Percentiles rank a stretch among this genome's conserved stretches.
These are phyloP conservation scores for Limosa lapponica DNA, from an alignment of 2,797 vertebrate genomes.

Conservation along the genomic window DNA sequence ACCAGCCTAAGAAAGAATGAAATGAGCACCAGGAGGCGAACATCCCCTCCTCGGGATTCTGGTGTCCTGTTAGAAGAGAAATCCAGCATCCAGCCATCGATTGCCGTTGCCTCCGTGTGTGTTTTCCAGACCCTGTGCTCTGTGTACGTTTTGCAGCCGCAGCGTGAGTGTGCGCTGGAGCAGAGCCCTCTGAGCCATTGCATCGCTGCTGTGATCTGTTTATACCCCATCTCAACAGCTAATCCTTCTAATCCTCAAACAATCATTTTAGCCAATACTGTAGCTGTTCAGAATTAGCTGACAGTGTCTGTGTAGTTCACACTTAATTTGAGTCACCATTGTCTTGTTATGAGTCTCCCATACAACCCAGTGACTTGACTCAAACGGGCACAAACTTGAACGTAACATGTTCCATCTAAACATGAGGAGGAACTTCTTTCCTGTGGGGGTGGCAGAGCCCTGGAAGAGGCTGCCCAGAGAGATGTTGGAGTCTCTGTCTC, in stretches of 20 bases:
- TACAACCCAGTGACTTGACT: not conserved
- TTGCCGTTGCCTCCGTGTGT: not conserved
- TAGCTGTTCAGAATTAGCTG: not conserved
- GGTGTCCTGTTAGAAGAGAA: not conserved
- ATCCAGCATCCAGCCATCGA: not conserved
- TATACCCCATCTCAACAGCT: not conserved
- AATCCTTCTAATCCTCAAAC: constrained; percentile 24
- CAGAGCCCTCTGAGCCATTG: not conserved
- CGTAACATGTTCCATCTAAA: too few species aligned
- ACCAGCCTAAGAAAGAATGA: not conserved
- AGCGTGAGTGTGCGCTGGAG: not conserved
- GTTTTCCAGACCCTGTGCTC: not conserved
- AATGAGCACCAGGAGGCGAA: fast-evolving
- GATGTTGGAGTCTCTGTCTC: too few species aligned
- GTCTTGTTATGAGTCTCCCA: not conserved
- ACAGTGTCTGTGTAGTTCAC: not conserved
- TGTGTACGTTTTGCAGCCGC: not conserved
- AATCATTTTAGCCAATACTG: constrained; percentile 4
- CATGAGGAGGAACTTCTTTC: too few species aligned
- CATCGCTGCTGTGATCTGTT: not conserved
- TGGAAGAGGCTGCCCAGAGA: too few species aligned
- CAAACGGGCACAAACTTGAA: too few species aligned
- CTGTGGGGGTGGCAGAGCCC: too few species aligned
- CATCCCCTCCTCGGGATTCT: fast-evolving
- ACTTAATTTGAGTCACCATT: not conserved